Conservation (phyloP, 2,797 vertebrate genomes). For the Sebastes elongatus region DNA sequence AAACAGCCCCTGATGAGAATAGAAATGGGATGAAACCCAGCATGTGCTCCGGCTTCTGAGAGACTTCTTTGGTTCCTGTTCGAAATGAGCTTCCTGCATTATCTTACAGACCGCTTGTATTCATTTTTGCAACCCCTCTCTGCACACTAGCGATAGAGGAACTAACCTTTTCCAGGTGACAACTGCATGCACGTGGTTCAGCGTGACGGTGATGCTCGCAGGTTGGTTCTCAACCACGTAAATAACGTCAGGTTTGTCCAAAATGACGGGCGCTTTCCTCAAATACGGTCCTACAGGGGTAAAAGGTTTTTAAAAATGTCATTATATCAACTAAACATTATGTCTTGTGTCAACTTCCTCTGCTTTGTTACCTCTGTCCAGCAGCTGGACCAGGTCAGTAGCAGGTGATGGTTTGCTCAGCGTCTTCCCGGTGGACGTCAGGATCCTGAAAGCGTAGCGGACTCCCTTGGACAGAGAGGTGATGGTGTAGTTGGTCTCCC, state of each 20-base stretch:
- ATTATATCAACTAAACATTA: not conserved
- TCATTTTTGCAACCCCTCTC: not conserved
- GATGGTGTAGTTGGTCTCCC: constrained; percentile 83
- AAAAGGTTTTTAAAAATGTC: not conserved
- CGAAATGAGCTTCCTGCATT: not conserved
- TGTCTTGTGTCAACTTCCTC: not conserved
- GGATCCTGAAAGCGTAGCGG: constrained; percentile 90
- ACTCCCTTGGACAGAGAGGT: constrained; percentile 88
- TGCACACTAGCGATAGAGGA: not conserved
- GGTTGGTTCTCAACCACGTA: constrained; percentile 91
- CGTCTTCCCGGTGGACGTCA: constrained; percentile 87
- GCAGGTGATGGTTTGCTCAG: constrained; percentile 90
- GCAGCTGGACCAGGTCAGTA: constrained; percentile 87
- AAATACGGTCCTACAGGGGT: constrained; percentile 86
- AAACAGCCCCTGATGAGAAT: not conserved
- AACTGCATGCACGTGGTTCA: constrained; percentile 92
- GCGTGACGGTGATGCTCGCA: constrained; percentile 85
- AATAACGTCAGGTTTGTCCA: constrained; percentile 91
- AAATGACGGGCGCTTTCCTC: constrained; percentile 86
- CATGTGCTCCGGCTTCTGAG: not conserved
- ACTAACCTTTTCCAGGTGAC: constrained; percentile 92
- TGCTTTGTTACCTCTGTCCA: constrained; percentile 84
- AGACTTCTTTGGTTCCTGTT: not conserved
- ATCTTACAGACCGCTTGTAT: not conserved
- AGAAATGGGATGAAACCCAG: constrained; percentile 8